Evolutionary conservation across 2,113 vertebrate genomes (phyloP), one percentile per base, ranked within the genome.

Genomic region (Rhombomys opimus): DNA sequence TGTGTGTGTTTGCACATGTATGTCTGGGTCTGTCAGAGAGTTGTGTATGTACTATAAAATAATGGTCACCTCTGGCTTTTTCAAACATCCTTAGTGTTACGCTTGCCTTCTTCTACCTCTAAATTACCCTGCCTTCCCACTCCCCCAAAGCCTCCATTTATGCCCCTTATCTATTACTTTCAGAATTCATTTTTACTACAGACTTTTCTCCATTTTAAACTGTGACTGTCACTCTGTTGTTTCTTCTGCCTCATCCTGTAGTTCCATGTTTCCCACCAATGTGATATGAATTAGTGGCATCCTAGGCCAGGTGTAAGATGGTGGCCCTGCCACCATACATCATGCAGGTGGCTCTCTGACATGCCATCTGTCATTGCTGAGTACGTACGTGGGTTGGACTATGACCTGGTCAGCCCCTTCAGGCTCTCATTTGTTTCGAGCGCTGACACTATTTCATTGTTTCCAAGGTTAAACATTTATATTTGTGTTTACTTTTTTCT

Each of bases 401-500:
- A 7, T 57, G 41, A 25, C 23, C 5, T 82, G 6, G 1, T 11
- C 54, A 84, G 4, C 27, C 22, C 35, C 67, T 76, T n/a, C 57
- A 10, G 72, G 54, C 25, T 63, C 23, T 73, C 59, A 75, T 63
- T 65, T n/a, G 23, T 41, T 93, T 87, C 61, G 89, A 85, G 84
- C 14, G 95, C 46, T 72, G 54, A 75, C 59, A 38, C 9, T 14
- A 1, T 75, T 78, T 76, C 2, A 15, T 91, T 88, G n/a, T 68
- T 88, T 85, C 7, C 13, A 54, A 85, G 85, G 25, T 88, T 86
- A 89, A 87, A 81, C 63, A 17, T 75, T 68, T 13, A 11, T 59
- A 89, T 85, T 86, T 95, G 68, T 72, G 67, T 30, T 81, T 52
- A 25, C 38, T 52, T 72, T 76, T 94, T 95, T 63, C 68, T 89